Evolutionary conservation across 2,888 invertebrate genomes (phyloP), one percentile per base, ranked within the genome.

Genomic region (Chalcosyrphus nemorum): DNA sequence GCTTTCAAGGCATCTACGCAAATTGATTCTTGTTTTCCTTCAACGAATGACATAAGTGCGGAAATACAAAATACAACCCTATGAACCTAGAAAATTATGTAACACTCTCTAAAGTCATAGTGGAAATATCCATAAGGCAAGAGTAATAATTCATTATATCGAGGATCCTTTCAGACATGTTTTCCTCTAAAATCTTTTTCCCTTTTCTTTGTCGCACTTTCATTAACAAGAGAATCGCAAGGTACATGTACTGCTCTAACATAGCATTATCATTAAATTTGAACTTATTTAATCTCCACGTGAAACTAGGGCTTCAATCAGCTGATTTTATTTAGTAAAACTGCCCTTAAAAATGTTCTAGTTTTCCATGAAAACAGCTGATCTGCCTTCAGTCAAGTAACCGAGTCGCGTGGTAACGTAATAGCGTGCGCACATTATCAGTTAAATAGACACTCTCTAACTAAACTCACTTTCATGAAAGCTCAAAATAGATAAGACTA

Each of bases 381-480:
- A 45, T 45, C 45, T 4, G 9, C 9, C 11, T 17, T 9, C 0
- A 19, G 2, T 45, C 11, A 45, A 7, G 3, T n/a, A n/a, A 7
- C 3, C n/a, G 50, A 24, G 24, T 50, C 13, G 24, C 24, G 50
- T 24, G 21, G 24, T 50, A 50, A 50, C 56, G 35, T 35, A 56
- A 56, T 19, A 19, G 56, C 56, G 56, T 35, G 56, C 56, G 35
- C 56, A 35, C 54, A 17, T 6, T 32, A 32, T 32, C 54, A 9
- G 0, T 1, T 2, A n/a, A 32, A 4, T 15, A 45, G 19, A n/a
- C 15, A 41, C 41, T 15, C 41, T 41, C 9, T 2, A 32, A 54
- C 15, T 2, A 32, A 13, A 54, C 9, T 54, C 32, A 35, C 35
- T 56, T 35, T 56, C 21, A 19, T 9, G 35, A 56, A 56, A n/a